Percentiles rank a stretch among this genome's conserved stretches.
Conservation (phyloP, 2,888 invertebrate genomes). For the Phyllotreta cruciferae region DNA sequence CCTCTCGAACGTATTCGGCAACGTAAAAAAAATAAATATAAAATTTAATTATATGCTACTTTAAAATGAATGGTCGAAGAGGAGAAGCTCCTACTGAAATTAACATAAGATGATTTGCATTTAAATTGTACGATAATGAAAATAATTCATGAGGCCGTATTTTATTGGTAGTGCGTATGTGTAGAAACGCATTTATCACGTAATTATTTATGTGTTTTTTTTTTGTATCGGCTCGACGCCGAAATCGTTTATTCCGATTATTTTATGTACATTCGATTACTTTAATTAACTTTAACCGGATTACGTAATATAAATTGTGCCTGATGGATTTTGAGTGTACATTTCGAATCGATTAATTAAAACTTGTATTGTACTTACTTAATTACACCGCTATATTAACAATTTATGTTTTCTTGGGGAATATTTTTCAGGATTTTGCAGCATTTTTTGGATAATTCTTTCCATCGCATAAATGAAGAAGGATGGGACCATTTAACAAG, state of each 20-base stretch:
- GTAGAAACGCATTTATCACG: constrained; percentile 56
- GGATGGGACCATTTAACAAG: constrained; percentile 36
- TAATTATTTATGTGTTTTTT: constrained; percentile 47
- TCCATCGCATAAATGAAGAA: constrained; percentile 18
- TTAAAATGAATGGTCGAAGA: constrained; percentile 69
- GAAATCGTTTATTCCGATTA: constrained; percentile 39
- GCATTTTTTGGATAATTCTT: too few relatives aligned
- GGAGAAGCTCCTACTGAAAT: constrained; percentile 53
- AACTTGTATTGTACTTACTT: too few relatives aligned
- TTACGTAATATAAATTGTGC: not conserved
- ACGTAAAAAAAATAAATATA: constrained; percentile 54
- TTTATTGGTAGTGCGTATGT: constrained; percentile 57
- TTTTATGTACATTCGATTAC: constrained; percentile 1
- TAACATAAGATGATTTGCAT: constrained; percentile 63
- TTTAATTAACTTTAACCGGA: constrained; percentile 7
- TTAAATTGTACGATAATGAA: constrained; percentile 62
- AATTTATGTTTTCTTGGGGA: too few relatives aligned
- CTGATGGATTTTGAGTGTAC: not conserved
- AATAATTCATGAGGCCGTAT: constrained; percentile 58
- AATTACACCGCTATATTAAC: too few relatives aligned
- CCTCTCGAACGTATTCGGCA: constrained; percentile 56
- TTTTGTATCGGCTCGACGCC: constrained; percentile 42
- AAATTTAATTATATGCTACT: constrained; percentile 77
- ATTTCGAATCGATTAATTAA: too few relatives aligned
- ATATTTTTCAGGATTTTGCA: too few relatives aligned